These are phyloP conservation scores for Himantopus leucocephalus DNA, from an alignment of 2,113 vertebrate genomes.

Conservation along the genomic window DNA sequence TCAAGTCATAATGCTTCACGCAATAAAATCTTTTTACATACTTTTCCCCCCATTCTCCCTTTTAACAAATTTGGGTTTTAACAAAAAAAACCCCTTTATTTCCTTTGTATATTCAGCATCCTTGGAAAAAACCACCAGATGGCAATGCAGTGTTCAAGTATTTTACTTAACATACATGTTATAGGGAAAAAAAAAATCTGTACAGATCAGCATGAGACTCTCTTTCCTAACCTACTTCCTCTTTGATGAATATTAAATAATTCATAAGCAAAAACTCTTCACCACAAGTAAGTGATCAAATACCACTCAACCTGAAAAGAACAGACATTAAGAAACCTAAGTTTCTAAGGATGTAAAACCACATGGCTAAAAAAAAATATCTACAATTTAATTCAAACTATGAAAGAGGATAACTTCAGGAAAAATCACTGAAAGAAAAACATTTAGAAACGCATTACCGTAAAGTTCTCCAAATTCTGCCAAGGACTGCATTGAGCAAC, in stretches of 20 bases:
- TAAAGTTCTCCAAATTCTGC: background rate
- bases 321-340: background rate
- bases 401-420: background rate
- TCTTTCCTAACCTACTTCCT: constrained; percentile 15
- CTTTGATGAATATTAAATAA: constrained; percentile 30
- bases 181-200: background rate
- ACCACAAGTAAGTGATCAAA: background rate
- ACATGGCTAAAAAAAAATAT: background rate
- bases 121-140: constrained; percentile 65
- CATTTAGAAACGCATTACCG: background rate
- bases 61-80: background rate
- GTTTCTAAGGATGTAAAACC: background rate
- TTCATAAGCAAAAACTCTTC: constrained; percentile 7
- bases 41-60: background rate
- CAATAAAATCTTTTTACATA: background rate
- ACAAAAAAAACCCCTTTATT: background rate
- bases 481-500: background rate
- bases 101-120: constrained; percentile 38
- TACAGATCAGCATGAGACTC: background rate
- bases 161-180: constrained; percentile 13
- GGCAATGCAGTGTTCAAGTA: constrained; percentile 67
- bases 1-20: background rate
- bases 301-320: background rate
- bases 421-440: constrained; percentile 10
- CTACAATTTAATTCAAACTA: background rate